Evolutionary conservation across 2,797 vertebrate genomes (phyloP).

Genomic region (Coendou prehensilis): DNA sequence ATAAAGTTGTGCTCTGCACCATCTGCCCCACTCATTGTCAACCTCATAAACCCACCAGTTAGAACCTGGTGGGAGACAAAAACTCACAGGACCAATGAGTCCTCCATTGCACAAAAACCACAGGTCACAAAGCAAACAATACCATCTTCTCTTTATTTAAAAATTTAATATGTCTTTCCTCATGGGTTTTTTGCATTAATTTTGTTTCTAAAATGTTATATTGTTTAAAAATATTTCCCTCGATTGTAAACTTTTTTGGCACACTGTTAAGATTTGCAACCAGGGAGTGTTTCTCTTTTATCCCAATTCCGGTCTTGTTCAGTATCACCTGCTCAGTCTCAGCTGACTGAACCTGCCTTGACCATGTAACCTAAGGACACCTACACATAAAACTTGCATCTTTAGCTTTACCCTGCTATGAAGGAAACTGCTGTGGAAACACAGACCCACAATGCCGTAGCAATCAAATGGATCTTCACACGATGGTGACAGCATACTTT

Average conservation of each 20-base stretch:
- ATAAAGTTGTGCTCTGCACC: not conserved
- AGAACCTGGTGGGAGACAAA: not conserved
- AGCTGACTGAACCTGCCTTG: not conserved
- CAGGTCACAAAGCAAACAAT: not conserved
- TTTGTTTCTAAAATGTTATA: not conserved
- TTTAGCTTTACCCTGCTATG: not conserved
- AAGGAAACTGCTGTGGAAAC: constrained; percentile 50
- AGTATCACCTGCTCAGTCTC: not conserved
- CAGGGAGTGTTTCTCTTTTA: not conserved
- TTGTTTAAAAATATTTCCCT: constrained; percentile 24
- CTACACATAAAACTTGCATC: not conserved
- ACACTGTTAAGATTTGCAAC: not conserved
- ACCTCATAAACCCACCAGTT: not conserved
- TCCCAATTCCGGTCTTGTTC: not conserved
- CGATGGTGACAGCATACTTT: not conserved
- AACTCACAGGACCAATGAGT: not conserved
- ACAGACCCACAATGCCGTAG: not conserved
- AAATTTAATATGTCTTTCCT: not conserved
- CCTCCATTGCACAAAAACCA: not conserved
- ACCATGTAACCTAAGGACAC: not conserved
- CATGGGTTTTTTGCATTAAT: not conserved
- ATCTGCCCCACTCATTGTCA: not conserved
- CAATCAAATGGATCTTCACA: not conserved
- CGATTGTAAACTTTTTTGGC: not conserved
- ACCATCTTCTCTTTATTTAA: not conserved